Evolutionary conservation across 1,140 invertebrate genomes (phyloP).

Genomic region (Babylonia areolata): DNA sequence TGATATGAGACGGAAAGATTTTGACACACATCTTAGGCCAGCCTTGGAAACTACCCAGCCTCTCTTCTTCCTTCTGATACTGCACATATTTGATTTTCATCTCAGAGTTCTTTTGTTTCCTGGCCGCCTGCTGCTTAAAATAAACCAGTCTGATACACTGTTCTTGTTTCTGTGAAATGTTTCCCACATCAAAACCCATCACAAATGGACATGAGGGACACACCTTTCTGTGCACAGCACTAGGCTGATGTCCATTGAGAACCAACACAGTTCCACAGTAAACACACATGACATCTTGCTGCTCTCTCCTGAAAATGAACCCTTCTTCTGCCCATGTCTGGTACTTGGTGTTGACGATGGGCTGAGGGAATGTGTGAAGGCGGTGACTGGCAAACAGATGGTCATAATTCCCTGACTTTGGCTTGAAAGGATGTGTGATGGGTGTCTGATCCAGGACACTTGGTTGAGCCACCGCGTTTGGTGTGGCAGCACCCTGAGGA

Average conservation of each 20-base stretch:
- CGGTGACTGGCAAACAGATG: conserved; percentile 9
- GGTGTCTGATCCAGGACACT: background rate
- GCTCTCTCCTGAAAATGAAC: background rate
- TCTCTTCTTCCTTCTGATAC: background rate
- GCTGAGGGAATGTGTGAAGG: background rate
- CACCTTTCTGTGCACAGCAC: background rate
- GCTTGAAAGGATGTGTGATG: background rate
- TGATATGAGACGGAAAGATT: background rate
- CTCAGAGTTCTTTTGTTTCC: background rate
- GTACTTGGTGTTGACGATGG: background rate
- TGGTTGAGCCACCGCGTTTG: background rate
- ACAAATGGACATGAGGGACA: background rate
- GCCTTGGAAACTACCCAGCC: background rate
- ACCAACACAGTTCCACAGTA: background rate
- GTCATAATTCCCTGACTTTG: background rate
- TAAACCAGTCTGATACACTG: background rate
- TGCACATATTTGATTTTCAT: background rate
- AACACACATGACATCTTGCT: conserved; percentile 18
- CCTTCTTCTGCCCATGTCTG: conserved; percentile 16
- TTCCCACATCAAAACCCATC: conserved; percentile 22
- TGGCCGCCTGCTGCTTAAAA: conserved; percentile 1
- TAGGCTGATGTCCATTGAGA: conserved; percentile 4
- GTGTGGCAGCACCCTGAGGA: background rate
- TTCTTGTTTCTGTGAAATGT: conserved; percentile 11
- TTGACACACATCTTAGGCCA: conserved; percentile 7